phyloP scores from a whole-genome alignment of 2,888 invertebrate species.

The Xestia ashworthii region DNA sequence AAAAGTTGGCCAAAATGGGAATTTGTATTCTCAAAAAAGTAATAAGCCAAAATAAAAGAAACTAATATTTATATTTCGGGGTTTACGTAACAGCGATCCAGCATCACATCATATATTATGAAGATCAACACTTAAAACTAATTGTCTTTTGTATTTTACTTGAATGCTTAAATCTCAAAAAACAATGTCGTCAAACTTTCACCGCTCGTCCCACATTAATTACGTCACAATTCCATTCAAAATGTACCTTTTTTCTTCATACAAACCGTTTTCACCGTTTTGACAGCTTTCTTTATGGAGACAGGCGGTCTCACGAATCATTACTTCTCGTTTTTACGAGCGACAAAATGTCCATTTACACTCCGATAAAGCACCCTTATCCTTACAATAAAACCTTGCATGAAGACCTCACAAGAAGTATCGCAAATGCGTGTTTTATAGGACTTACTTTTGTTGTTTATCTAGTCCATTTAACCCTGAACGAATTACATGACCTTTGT shows the following conservation, averaged over 20 bases:
- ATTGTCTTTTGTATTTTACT: conserved; percentile 56
- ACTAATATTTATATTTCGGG: conserved; percentile 1
- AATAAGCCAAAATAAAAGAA: conserved; percentile 14
- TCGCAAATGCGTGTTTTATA: conserved; percentile 29
- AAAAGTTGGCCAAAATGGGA: conserved; percentile 25
- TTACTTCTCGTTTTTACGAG: conserved; percentile 62
- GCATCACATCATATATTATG: conserved; percentile 20
- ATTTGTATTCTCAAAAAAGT: background rate
- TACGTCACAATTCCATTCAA: conserved; percentile 73
- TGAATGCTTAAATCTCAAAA: conserved; percentile 53
- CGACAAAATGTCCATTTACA: conserved; percentile 54
- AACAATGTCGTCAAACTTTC: conserved; percentile 80
- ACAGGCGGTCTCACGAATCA: conserved; percentile 51
- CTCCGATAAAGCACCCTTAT: conserved; percentile 44
- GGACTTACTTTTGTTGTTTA: conserved; percentile 7
- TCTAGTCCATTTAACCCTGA: conserved; percentile 33
- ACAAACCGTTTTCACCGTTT: conserved; percentile 63
- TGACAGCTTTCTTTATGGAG: conserved; percentile 65
- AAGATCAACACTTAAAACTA: conserved; percentile 44
- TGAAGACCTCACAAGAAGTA: conserved; percentile 55
- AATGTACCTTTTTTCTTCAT: conserved; percentile 55
- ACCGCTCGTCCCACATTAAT: conserved; percentile 74
- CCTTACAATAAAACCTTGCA: conserved; percentile 41
- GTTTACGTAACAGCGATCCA: conserved; percentile 34
- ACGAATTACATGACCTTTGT: conserved; percentile 26